phyloP scores from a whole-genome alignment of 2,888 invertebrate genomes.

The Eupithecia dodoneata region DNA sequence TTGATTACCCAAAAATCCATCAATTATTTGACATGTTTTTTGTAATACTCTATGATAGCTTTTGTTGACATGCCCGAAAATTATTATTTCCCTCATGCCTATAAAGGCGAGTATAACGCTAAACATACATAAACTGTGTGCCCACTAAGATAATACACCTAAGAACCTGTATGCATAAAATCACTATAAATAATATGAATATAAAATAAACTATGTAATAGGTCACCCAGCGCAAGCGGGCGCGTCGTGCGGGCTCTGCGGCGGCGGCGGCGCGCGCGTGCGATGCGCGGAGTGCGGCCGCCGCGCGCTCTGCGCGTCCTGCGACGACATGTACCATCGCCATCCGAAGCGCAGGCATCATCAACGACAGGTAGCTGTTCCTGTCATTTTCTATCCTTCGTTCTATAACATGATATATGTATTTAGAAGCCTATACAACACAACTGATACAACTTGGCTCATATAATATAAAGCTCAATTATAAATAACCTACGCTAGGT shows the following conservation, averaged over 20 bases:
- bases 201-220: slow-evolving; percentile 49
- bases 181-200: too few species aligned
- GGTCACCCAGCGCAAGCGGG: slow-evolving; percentile 78
- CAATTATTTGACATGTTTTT: not conserved
- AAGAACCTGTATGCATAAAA: too few species aligned
- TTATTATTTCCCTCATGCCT: not conserved
- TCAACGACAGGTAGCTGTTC: slow-evolving; percentile 86
- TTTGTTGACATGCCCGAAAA: not conserved
- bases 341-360: slow-evolving; percentile 95
- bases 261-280: slow-evolving; percentile 91
- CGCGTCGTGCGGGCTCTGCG: slow-evolving; percentile 93
- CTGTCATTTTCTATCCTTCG: not conserved
- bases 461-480: too few species aligned
- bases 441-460: not conserved
- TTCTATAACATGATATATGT: not conserved
- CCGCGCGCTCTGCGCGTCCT: slow-evolving; percentile 94
- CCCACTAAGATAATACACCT: too few species aligned
- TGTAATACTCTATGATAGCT: not conserved
- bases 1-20: not conserved
- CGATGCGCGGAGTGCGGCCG: slow-evolving; percentile 92
- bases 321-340: slow-evolving; percentile 97
- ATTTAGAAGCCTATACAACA: not conserved
- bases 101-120: not conserved
- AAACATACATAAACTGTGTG: not conserved
- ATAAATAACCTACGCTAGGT: too few species aligned